These are phyloP conservation scores for Sarcophaga peregrina DNA, from an alignment of 1,140 invertebrate genomes.

Conservation along the genomic window DNA sequence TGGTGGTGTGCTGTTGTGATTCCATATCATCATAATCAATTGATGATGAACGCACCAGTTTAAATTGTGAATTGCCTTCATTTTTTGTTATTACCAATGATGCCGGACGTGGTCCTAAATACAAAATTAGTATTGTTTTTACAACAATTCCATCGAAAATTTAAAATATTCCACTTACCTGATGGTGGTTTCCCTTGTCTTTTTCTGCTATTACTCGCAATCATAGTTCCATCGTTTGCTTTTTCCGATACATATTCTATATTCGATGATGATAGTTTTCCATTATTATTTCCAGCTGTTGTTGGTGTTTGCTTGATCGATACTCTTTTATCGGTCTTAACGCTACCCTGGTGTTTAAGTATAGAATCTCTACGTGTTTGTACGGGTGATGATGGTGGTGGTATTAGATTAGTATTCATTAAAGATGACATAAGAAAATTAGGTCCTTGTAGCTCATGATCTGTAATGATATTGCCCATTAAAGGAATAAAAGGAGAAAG, in stretches of 20 bases:
- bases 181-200: conserved; percentile 27
- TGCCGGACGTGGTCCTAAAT: conserved; percentile 58
- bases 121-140: conserved; percentile 15
- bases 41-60: conserved; percentile 62
- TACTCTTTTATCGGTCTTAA: conserved; percentile 62
- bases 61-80: conserved; percentile 58
- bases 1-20: conserved; percentile 55
- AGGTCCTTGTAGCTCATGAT: conserved; percentile 40
- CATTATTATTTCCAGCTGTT: conserved; percentile 46
- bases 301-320: conserved; percentile 58
- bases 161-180: conserved; percentile 24
- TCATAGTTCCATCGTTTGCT: conserved; percentile 49
- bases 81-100: conserved; percentile 64
- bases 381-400: conserved; percentile 48
- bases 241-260: conserved; percentile 62
- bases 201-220: conserved; percentile 50
- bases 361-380: conserved; percentile 61
- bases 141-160: not conserved
- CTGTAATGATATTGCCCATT: conserved; percentile 29
- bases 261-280: conserved; percentile 51
- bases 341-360: conserved; percentile 62
- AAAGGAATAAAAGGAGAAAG: conserved; percentile 5
- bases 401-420: conserved; percentile 39
- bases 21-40: conserved; percentile 65
- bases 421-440: not conserved